phyloP scores from a whole-genome alignment of 2,888 invertebrate genomes.

The Sinohyriopsis cumingii region DNA sequence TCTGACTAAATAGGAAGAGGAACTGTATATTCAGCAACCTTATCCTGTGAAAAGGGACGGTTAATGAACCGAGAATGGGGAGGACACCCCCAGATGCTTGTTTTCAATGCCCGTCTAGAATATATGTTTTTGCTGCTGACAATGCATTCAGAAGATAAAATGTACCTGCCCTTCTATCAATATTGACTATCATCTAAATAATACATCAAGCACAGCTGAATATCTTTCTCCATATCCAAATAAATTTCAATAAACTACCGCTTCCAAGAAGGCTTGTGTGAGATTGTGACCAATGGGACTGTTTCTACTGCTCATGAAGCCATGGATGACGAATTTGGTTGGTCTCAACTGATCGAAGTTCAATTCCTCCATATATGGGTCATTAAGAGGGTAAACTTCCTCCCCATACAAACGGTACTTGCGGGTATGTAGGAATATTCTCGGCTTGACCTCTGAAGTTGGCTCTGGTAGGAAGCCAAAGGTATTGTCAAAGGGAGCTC shows the following conservation, averaged over 20 bases:
- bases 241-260: constrained; percentile 74
- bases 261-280: constrained; percentile 89
- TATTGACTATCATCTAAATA: too few relatives aligned
- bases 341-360: constrained; percentile 85
- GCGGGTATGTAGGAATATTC: constrained; percentile 75
- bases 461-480: constrained; percentile 50
- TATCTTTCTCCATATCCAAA: too few relatives aligned
- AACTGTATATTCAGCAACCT: too few relatives aligned
- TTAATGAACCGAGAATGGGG: too few relatives aligned
- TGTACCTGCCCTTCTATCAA: too few relatives aligned
- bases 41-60: too few relatives aligned
- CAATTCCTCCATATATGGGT: constrained; percentile 82
- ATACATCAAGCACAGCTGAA: too few relatives aligned
- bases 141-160: too few relatives aligned
- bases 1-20: too few relatives aligned
- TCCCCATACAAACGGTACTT: constrained; percentile 70
- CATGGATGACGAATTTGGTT: constrained; percentile 92
- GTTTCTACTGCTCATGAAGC: constrained; percentile 82
- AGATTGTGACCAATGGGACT: constrained; percentile 95
- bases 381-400: constrained; percentile 74
- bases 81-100: too few relatives aligned
- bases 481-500: constrained; percentile 45
- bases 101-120: too few relatives aligned
- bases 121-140: too few relatives aligned
- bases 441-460: constrained; percentile 32